phyloP scores from a whole-genome alignment of 2,113 vertebrate genomes.

The Lepus europaeus region DNA sequence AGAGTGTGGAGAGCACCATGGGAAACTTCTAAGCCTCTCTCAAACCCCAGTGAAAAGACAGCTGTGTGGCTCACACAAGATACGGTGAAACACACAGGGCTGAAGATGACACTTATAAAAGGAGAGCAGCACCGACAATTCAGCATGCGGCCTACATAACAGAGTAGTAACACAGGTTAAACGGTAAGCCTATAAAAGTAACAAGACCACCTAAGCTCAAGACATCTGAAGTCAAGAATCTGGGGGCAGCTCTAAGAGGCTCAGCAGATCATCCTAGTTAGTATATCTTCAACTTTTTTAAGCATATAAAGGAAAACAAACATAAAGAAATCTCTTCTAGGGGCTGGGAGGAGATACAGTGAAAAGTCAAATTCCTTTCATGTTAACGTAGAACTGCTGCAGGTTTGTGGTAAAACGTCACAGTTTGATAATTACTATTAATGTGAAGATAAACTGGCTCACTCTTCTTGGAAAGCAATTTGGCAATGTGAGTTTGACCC shows the following conservation, averaged over 20 bases:
- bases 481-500: conserved; percentile 12
- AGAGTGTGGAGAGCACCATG: background rate
- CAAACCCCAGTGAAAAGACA: background rate
- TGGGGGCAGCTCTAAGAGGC: background rate
- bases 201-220: background rate
- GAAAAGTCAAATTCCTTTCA: conserved; percentile 29
- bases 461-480: conserved; percentile 20
- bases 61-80: background rate
- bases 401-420: background rate
- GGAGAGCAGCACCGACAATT: background rate
- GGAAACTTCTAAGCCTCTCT: background rate
- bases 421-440: background rate
- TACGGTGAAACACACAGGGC: background rate
- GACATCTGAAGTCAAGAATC: background rate
- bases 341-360: background rate
- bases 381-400: background rate
- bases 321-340: background rate
- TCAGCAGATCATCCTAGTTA: background rate
- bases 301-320: background rate
- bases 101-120: background rate
- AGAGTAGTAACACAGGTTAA: background rate
- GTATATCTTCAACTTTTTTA: background rate
- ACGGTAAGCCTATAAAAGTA: background rate
- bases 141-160: background rate
- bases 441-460: conserved; percentile 19